Evolutionary conservation across 2,888 invertebrate species (phyloP).

Genomic region (Ceriagrion tenellum): DNA sequence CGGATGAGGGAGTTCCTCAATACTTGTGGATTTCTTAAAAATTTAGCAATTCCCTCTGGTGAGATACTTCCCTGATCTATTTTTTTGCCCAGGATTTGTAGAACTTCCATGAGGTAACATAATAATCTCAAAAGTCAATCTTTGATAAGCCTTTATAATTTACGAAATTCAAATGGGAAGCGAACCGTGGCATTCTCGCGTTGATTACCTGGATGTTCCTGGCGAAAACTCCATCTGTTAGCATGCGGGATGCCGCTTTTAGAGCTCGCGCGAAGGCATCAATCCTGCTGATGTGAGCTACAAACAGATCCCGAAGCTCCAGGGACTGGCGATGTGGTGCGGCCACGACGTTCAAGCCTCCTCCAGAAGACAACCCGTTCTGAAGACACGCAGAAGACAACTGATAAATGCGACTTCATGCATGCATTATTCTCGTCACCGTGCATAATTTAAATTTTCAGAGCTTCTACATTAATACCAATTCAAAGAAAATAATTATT

Average conservation of each 20-base stretch:
- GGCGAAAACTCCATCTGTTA: constrained; percentile 80
- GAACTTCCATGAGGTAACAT: no score
- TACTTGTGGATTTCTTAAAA: no score
- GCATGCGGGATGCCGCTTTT: constrained; percentile 79
- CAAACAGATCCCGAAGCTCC: constrained; percentile 80
- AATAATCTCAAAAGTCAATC: no score
- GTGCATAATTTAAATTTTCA: background rate
- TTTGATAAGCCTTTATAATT: no score
- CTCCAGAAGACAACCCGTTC: constrained; percentile 82
- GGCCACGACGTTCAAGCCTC: constrained; percentile 80
- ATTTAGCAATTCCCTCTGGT: no score
- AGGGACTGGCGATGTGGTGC: constrained; percentile 79
- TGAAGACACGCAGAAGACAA: constrained; percentile 73
- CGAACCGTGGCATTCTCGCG: no score
- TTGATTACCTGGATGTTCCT: constrained; percentile 81
- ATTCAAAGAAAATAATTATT: no score
- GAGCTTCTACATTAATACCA: no score
- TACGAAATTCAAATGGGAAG: no score
- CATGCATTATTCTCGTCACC: background rate
- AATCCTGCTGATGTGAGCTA: constrained; percentile 80
- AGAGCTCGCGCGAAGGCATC: constrained; percentile 82
- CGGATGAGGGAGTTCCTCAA: no score
- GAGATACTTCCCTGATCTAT: no score
- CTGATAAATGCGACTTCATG: background rate
- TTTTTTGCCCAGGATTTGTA: no score